Evolutionary conservation across 2,113 vertebrate species (phyloP).

Genomic region (Amia ocellicauda): DNA sequence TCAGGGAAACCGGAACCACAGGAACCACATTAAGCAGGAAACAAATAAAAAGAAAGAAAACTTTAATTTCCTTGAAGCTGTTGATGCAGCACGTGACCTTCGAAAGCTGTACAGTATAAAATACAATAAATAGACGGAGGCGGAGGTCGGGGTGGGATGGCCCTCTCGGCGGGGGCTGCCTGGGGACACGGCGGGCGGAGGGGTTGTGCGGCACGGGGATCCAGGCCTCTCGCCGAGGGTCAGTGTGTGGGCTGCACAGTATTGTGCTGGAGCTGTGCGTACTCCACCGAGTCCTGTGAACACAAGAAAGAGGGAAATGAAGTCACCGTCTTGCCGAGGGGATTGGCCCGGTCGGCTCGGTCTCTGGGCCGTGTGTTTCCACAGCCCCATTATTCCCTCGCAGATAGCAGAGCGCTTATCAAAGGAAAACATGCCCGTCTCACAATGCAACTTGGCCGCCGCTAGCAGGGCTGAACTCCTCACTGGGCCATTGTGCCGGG

Average conservation of each 20-base stretch:
- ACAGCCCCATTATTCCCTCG: constrained; percentile 15
- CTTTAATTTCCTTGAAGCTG: no score
- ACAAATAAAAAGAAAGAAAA: no score
- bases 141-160: not conserved
- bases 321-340: constrained; percentile 4
- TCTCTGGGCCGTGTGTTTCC: constrained; percentile 39
- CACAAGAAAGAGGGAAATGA: constrained; percentile 22
- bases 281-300: constrained; percentile 54
- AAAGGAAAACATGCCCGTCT: not conserved
- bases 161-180: constrained; percentile 14
- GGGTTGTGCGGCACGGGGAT: no score
- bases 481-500: not conserved
- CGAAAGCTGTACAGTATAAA: no score
- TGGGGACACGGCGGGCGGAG: not conserved
- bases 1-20: no score
- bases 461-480: not conserved
- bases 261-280: constrained; percentile 49
- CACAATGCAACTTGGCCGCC: not conserved
- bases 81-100: no score
- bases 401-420: not conserved
- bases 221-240: not conserved
- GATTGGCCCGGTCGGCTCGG: constrained; percentile 8
- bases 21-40: no score
- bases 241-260: constrained; percentile 22
- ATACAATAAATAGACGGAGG: not conserved